A percentile compares a stretch with the other conserved stretches of the same genome.
phyloP scores from a whole-genome alignment of 2,888 invertebrate species.

The Hypomecis punctinalis region DNA sequence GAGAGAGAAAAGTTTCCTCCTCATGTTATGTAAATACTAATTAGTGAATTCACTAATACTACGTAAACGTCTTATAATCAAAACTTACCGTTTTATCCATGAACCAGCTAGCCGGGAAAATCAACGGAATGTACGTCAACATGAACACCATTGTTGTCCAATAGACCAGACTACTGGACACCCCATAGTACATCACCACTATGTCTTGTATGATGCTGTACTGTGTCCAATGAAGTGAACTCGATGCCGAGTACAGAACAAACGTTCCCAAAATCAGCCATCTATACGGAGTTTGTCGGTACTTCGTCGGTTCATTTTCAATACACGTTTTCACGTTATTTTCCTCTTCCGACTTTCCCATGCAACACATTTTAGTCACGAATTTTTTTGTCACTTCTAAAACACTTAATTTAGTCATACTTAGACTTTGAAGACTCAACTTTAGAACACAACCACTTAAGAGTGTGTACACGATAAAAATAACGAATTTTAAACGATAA shows the following conservation, averaged over 20 bases:
- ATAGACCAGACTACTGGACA: slow-evolving; percentile 91
- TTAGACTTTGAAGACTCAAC: too few relatives aligned
- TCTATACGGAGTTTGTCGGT: background rate
- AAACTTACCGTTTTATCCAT: slow-evolving; percentile 6
- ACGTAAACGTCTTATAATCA: too few relatives aligned
- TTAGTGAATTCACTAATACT: too few relatives aligned
- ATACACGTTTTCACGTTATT: background rate
- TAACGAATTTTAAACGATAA: too few relatives aligned
- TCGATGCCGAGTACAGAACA: slow-evolving; percentile 94
- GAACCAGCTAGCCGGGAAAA: slow-evolving; percentile 1
- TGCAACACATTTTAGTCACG: background rate
- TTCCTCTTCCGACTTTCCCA: background rate
- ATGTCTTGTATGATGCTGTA: slow-evolving; percentile 96
- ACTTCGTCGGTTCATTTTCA: background rate
- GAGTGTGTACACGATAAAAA: too few relatives aligned
- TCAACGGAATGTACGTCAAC: slow-evolving; percentile 65
- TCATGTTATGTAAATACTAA: too few relatives aligned
- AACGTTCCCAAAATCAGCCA: slow-evolving; percentile 84
- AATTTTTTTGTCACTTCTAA: too few relatives aligned
- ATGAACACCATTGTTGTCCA: slow-evolving; percentile 99
- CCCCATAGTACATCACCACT: slow-evolving; percentile 90
- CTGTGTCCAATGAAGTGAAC: slow-evolving; percentile 98
- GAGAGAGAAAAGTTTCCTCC: too few relatives aligned
- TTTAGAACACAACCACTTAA: too few relatives aligned
- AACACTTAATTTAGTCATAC: too few relatives aligned